These are phyloP conservation scores for Dryoscopus gambensis DNA, from an alignment of 2,113 vertebrate genomes.

Conservation along the genomic window DNA sequence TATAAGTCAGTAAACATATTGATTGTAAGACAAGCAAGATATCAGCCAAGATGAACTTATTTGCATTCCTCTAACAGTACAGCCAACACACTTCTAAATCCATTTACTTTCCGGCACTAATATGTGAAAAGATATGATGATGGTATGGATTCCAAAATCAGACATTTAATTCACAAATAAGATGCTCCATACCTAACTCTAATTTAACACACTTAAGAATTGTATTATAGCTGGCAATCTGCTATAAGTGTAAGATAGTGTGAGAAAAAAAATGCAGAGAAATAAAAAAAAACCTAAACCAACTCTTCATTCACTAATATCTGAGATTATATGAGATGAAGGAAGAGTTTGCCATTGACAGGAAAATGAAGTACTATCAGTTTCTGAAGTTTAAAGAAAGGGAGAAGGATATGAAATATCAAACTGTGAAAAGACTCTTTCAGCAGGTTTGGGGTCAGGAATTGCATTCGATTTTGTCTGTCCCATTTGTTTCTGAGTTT, in stretches of 20 bases:
- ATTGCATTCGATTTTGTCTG: background rate
- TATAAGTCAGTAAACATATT: constrained; percentile 37
- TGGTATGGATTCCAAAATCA: background rate
- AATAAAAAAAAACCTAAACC: background rate
- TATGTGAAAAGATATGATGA: background rate
- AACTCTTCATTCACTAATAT: background rate
- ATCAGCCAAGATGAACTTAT: constrained; percentile 4
- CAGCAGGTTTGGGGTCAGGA: constrained; percentile 17
- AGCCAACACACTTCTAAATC: constrained; percentile 13
- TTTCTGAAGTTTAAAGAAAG: background rate
- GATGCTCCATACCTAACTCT: background rate
- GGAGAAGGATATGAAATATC: background rate
- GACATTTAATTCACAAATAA: background rate
- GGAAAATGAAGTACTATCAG: background rate
- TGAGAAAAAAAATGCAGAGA: background rate
- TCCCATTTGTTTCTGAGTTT: constrained; percentile 37
- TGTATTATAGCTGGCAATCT: background rate
- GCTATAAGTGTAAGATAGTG: background rate
- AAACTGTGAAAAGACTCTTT: constrained; percentile 38
- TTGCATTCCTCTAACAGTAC: constrained; percentile 2
- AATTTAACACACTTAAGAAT: background rate
- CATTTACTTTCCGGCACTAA: background rate
- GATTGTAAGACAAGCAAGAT: constrained; percentile 41
- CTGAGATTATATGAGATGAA: background rate
- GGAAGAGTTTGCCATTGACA: background rate